These are phyloP conservation scores for Syngnathus typhle DNA, from an alignment of 2,113 vertebrate genomes.

Conservation along the genomic window DNA sequence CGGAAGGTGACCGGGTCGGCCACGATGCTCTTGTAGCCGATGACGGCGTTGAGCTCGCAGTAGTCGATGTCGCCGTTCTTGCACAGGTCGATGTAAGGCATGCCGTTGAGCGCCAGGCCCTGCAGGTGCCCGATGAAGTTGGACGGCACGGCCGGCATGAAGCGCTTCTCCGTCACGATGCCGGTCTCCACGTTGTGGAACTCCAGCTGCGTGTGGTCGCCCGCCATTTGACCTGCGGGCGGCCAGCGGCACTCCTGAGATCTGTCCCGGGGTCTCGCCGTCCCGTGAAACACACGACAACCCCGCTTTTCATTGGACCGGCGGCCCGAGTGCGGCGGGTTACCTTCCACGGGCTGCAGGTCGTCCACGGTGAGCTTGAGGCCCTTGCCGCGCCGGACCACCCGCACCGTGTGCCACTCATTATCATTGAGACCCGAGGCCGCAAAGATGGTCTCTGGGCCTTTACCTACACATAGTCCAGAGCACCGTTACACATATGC, in stretches of 20 bases:
- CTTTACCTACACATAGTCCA: constrained; percentile 99
- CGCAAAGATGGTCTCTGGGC: constrained; percentile 99
- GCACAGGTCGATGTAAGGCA: constrained; percentile 98
- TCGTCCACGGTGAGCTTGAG: constrained; percentile 97
- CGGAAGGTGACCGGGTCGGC: constrained; percentile 98
- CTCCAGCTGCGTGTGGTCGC: constrained; percentile 95
- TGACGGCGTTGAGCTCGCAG: constrained; percentile 96
- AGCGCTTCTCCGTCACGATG: constrained; percentile 95
- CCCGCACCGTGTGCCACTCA: constrained; percentile 98
- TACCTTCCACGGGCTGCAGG: constrained; percentile 80
- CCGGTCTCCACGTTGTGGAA: constrained; percentile 99
- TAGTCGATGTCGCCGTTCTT: constrained; percentile 99
- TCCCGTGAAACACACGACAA: too few relatives aligned
- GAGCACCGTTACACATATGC: constrained; percentile 72
- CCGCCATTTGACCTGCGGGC: constrained; percentile 91
- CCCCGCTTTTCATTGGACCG: too few relatives aligned
- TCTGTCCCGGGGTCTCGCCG: background rate
- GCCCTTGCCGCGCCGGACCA: constrained; percentile 92
- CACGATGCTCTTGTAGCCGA: constrained; percentile 97
- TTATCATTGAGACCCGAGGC: constrained; percentile 99
- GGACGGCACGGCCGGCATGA: constrained; percentile 93
- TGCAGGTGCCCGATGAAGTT: constrained; percentile 99
- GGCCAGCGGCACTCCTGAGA: constrained; percentile 1
- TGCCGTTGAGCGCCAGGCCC: constrained; percentile 94
- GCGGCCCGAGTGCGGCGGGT: background rate